Evolutionary conservation across 2,888 invertebrate genomes (phyloP).

Genomic region (Prosapia bicincta): DNA sequence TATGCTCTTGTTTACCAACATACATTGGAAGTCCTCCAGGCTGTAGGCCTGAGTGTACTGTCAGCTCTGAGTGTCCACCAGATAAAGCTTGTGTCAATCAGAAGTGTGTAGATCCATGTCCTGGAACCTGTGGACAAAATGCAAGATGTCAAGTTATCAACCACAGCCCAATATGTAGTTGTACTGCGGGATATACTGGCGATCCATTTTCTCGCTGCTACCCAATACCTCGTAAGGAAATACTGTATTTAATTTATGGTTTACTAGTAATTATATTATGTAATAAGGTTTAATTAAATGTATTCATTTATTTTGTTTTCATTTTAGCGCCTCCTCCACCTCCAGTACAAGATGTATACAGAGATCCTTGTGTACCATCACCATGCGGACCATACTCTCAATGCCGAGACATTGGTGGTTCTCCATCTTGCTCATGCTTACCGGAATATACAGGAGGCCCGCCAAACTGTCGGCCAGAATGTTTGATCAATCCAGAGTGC

Average conservation of each 20-base stretch:
- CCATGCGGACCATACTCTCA: slow-evolving; percentile 76
- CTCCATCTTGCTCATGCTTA: slow-evolving; percentile 60
- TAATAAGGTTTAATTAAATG: too few relatives aligned
- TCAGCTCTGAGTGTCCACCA: slow-evolving; percentile 61
- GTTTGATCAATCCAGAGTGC: slow-evolving; percentile 52
- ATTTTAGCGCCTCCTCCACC: slow-evolving; percentile 31
- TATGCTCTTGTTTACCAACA: slow-evolving; percentile 66
- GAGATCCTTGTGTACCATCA: slow-evolving; percentile 61
- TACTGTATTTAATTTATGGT: too few relatives aligned
- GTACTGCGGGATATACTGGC: slow-evolving; percentile 55
- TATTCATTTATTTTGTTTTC: background rate
- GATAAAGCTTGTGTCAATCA: slow-evolving; percentile 63
- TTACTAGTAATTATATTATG: too few relatives aligned
- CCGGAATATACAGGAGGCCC: slow-evolving; percentile 63
- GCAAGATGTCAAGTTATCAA: slow-evolving; percentile 68
- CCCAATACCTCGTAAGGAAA: slow-evolving; percentile 47
- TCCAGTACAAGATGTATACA: slow-evolving; percentile 7
- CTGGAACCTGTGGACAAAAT: slow-evolving; percentile 66
- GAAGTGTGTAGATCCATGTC: slow-evolving; percentile 69
- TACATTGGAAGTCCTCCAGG: slow-evolving; percentile 65
- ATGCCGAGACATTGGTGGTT: slow-evolving; percentile 62
- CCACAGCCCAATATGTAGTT: slow-evolving; percentile 68
- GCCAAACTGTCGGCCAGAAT: slow-evolving; percentile 70
- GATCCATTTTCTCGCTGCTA: slow-evolving; percentile 50
- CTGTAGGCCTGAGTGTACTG: slow-evolving; percentile 65